Base-by-base conservation (phyloP, 2,113 vertebrate genomes). In the Ailuropoda melanoleuca region DNA sequence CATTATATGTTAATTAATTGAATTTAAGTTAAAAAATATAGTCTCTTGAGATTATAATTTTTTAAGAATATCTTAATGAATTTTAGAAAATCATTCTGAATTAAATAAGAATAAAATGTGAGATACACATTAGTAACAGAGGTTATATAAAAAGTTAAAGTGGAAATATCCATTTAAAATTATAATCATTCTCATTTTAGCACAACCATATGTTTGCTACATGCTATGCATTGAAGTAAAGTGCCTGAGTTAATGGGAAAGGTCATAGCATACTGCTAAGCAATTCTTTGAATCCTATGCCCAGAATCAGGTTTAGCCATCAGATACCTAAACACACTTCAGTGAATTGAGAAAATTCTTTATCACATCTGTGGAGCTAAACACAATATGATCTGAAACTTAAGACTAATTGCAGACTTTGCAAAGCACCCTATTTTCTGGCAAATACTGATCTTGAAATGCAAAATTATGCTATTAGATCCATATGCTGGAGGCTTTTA, bases 301-400 rank as follows among this genome's bases (percentile, higher is more conserved):
- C 96, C 70, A 66, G 93, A 95, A 97, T 18, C 91, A 66, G 93
- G 80, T 94, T 92, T 10, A 10, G 53, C 24, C 94, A 92, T 91
- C 81, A 97, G 89, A 92, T 86, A 92, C 74, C 43, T 90, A 95
- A 93, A 68, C 29, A 39, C 21, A 77, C 55, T 83, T 74, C 83
- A 97, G 3, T n/a, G 29, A 96, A 87, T 43, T 97, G 7, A 92
- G 18, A 95, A 96, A 97, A 60, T 50, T 97, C 97, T 93, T 96
- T 81, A 96, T 88, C 43, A 97, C 50, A 37, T 87, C 82, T 96
- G n/a, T 95, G 50, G 0, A 3, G 64, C 74, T 74, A 90, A 34
- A 82, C 0, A 60, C 0, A 37, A 7, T 4, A 91, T 90, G n/a
- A 84, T 92, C 56, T 80, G 34, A 78, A 93, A 97, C 39, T 6